Evolutionary conservation across 2,797 vertebrate species (phyloP), one percentile per base, ranked within the genome.

Genomic region (Neostethus bicornis): DNA sequence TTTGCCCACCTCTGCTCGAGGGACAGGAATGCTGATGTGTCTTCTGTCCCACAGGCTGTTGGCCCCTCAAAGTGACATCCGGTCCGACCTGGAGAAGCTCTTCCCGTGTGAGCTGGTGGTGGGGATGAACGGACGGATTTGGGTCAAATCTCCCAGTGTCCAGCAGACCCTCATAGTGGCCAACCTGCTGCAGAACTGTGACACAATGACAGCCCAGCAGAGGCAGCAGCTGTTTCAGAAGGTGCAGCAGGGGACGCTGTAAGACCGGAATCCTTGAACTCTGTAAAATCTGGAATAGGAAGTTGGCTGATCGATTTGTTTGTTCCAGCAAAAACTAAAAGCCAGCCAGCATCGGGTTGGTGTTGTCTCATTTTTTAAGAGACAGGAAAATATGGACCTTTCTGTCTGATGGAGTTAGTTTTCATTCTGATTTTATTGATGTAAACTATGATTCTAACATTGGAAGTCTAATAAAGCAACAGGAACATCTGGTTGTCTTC

Each of bases 121-220:
- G 46, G 96, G 96, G 37, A 91, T 98, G 93, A 98, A 98, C 50
- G 96, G 96, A 48, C 92, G 96, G 45, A 88, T 97, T 73, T 98
- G 96, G 96, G 93, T 95, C 35, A 93, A 93, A 43, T 89, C 96
- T 9, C 90, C 87, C 85, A 92, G 91, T 50, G 52, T 92, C 53
- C 94, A 96, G 87, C 93, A 94, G 87, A 97, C 95, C 1, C 90
- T 97, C 79, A 89, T 98, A 72, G 62, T 97, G 38, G 91, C 94
- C 32, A 96, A 95, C 77, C 86, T 97, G 54, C 89, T 98, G 79
- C 95, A 98, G 89, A 94, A 93, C 70, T 94, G 91, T 68, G 95
- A 97, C 77, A 91, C 93, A 77, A 95, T 98, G 93, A 95, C 93
- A 9, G 16, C 90, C 2, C 79, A 90, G 29, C 96, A 98, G 86